Evolutionary conservation across 2,797 vertebrate species (phyloP), one percentile per base, ranked within the genome.

Genomic region (Smutsia gigantea): DNA sequence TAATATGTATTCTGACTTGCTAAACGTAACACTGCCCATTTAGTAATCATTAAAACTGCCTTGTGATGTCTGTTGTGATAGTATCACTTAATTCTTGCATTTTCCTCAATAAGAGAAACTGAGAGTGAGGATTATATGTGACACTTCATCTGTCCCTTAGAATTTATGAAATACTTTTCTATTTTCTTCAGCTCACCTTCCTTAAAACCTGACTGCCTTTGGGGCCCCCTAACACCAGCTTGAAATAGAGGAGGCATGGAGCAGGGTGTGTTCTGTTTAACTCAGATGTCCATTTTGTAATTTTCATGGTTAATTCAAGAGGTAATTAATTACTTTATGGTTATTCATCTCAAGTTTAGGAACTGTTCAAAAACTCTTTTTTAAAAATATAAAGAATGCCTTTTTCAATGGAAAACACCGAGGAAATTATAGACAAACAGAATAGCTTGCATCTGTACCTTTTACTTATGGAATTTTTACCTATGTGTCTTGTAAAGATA

Each of bases 271-370:
- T 81, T 82, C 53, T 18, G 10, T 84, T 71, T 61, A 31, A 72
- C 27, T 75, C 29, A 1, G 2, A 77, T 39, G 63, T 66, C 21
- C 15, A 13, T 61, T 75, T 92, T 61, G 64, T 68, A 21, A 61
- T 55, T 89, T 82, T 72, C 7, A 4, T 69, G 31, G 29, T 63
- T 78, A 71, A 59, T 42, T 37, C 21, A 84, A 34, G 77, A 90
- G 37, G 23, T 77, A 19, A 2, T 90, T 64, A 31, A 2, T 90
- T 64, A 31, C 29, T 61, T 81, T 84, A 34, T 59, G 39, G 53
- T 75, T 71, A 79, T 69, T 55, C 78, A n/a, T 93, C 49, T 93
- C 61, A 71, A 89, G 46, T 96, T 89, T 86, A 95, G 51, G 29
- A 88, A 21, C 69, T 74, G 34, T 91, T 96, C 19, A 94, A 39